Percentiles rank a stretch among this genome's conserved stretches.
Conservation (phyloP, 1,140 invertebrate genomes). For the Triops longicaudatus region DNA sequence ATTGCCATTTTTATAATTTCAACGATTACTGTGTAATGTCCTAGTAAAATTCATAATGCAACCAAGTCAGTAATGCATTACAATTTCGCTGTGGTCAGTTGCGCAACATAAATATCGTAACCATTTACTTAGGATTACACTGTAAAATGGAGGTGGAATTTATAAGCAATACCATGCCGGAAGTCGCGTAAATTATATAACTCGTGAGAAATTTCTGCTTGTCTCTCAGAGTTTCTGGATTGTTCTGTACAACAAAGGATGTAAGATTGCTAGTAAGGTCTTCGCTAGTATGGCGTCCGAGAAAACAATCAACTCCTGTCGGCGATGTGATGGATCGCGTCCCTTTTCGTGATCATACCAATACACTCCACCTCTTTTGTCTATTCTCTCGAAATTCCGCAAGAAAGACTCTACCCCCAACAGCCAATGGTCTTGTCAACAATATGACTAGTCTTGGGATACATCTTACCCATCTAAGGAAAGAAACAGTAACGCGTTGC, state of each 20-base stretch:
- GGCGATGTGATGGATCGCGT: background rate
- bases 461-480: background rate
- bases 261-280: background rate
- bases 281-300: background rate
- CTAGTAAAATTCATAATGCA: no score
- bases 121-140: no score
- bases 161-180: background rate
- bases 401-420: background rate
- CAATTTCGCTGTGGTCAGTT: background rate
- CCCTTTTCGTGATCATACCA: conserved; percentile 9
- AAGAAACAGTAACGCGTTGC: background rate
- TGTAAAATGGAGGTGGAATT: no score
- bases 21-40: no score
- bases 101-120: background rate
- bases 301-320: conserved; percentile 15
- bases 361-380: background rate
- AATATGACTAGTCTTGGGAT: background rate
- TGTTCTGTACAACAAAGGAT: background rate
- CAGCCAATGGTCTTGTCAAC: no score
- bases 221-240: background rate
- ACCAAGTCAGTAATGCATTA: no score
- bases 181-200: background rate
- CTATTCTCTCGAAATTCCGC: background rate
- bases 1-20: no score
- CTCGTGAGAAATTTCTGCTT: background rate